Evolutionary conservation across 2,888 invertebrate species (phyloP), one percentile per base, ranked within the genome.

Genomic region (Chaetoderma sp.): DNA sequence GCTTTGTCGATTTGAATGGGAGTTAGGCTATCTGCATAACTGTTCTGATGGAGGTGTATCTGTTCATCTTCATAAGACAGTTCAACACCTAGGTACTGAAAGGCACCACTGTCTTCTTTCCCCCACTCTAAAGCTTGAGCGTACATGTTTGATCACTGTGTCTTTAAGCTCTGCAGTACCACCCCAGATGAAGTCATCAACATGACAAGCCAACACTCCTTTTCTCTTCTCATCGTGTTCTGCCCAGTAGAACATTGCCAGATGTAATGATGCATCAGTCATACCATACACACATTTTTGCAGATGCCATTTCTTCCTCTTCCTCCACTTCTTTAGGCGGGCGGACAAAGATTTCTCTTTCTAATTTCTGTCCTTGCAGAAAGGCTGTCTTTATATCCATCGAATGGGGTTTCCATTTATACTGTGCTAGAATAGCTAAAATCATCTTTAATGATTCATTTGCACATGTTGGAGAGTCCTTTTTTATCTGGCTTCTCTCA

Each of bases 341-440:
- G 23, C 16, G 16, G 16, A 49, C 21, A 8, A 4, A 49, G 6
- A 49, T 49, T 16, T 49, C 49, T 49, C 49, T 49, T 13, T 21
- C 21, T 23, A 49, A 49, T 54, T 55, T 28, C 18, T 55, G 27
- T 16, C 56, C 23, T 44, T 36, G 59, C 3, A 59, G 30, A 23
- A 60, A 60, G 16, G 59, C 52, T n/a, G 52, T 60, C 44, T 64
- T 60, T 16, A 63, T 61, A 23, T 65, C 65, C 42, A 55, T 61
- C 10, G 66, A 52, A 13, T 50, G 27, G 33, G 54, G 58, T 13
- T 23, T 33, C 66, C 66, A 66, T 52, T 47, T 13, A 1, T 44
- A 16, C n/a, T 62, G 63, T 18, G 66, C 66, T n/a, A 63, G 23
- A 5, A 66, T 25, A 39, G 52, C 52, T 21, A 66, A 23, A 8